phyloP scores from a whole-genome alignment of 2,113 vertebrate species.

The Puffinus mauretanicus region DNA sequence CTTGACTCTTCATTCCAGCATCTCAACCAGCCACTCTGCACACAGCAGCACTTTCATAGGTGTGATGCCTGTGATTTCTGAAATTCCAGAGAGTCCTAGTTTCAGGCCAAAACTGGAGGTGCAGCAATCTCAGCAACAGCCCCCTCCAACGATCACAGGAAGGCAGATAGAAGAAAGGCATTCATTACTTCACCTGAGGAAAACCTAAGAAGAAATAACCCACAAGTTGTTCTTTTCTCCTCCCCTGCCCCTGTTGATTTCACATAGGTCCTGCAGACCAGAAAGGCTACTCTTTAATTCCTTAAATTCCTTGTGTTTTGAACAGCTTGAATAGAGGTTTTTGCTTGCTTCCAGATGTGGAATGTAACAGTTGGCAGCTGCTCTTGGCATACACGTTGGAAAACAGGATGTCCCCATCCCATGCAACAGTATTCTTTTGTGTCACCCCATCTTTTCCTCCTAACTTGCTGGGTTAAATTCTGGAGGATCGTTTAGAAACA shows the following conservation, averaged over 20 bases:
- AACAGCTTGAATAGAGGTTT: conserved; percentile 25
- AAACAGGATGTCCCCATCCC: background rate
- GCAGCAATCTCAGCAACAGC: background rate
- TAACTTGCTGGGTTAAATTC: background rate
- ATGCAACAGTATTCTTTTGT: background rate
- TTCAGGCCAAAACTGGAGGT: background rate
- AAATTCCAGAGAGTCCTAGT: background rate
- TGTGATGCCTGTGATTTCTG: background rate
- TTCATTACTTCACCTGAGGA: background rate
- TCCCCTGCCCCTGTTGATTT: background rate
- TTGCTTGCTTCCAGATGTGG: conserved; percentile 40
- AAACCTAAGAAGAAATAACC: background rate
- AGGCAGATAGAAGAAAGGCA: background rate
- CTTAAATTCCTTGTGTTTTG: background rate
- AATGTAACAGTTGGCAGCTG: conserved; percentile 23
- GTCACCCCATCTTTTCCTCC: background rate
- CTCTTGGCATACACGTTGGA: background rate
- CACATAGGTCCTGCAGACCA: background rate
- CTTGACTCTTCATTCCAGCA: background rate
- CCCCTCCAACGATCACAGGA: background rate
- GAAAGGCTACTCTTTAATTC: background rate
- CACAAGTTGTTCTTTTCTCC: background rate
- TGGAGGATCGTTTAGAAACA: background rate
- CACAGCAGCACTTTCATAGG: background rate
- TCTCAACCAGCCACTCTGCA: background rate